These are phyloP conservation scores for Erpornis zantholeuca DNA, from an alignment of 2,113 vertebrate species.

Conservation along the genomic window DNA sequence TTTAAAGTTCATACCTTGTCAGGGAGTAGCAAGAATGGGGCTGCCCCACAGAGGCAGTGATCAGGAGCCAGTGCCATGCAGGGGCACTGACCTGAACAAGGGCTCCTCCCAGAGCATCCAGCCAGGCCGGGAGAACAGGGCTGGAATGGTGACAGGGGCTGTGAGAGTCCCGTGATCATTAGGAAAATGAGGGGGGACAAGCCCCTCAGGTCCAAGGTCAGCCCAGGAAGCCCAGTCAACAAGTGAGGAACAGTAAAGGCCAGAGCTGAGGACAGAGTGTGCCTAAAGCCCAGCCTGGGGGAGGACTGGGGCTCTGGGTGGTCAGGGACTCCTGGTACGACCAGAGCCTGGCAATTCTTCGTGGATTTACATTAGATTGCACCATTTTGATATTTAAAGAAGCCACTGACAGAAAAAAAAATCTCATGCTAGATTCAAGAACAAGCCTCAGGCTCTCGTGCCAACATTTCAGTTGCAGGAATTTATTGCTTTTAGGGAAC, in stretches of 20 bases:
- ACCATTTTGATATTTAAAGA: background rate
- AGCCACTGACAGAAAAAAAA: background rate
- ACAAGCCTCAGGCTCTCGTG: background rate
- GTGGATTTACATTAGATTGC: background rate
- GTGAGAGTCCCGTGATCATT: background rate
- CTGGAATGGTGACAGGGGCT: background rate
- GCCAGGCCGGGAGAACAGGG: background rate
- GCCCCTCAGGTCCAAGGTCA: no score
- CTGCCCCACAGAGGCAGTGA: background rate
- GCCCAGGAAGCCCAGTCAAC: background rate
- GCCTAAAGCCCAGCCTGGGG: background rate
- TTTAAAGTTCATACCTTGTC: background rate
- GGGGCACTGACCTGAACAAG: background rate
- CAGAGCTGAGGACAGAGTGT: background rate
- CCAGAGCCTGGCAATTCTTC: background rate
- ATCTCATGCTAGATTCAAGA: background rate
- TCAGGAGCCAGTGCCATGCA: background rate
- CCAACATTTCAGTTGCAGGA: background rate
- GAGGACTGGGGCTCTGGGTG: background rate
- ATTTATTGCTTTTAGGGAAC: background rate
- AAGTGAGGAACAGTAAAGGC: background rate
- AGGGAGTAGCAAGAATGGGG: background rate
- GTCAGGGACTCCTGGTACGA: background rate
- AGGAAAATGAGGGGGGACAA: background rate
- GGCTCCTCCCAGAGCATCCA: background rate